These are phyloP conservation scores for Distichodus sexfasciatus DNA, from an alignment of 2,797 vertebrate genomes.

Conservation along the genomic window DNA sequence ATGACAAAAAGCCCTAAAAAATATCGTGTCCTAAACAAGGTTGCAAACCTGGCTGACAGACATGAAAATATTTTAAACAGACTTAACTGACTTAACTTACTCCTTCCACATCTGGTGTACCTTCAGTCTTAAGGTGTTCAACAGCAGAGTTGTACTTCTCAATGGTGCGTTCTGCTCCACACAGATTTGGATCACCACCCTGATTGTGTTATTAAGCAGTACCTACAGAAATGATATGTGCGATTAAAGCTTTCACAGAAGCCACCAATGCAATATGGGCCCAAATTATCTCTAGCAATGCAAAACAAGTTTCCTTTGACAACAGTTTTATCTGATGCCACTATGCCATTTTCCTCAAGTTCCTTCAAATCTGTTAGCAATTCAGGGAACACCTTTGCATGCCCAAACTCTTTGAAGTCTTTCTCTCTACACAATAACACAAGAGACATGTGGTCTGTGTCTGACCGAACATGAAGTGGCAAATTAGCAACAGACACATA, in stretches of 20 bases:
- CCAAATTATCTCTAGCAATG: too few species aligned
- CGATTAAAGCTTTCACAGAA: constrained; percentile 27
- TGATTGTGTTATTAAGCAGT: constrained; percentile 21
- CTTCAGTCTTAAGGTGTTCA: neutral
- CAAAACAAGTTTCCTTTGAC: too few species aligned
- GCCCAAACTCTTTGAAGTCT: too few species aligned
- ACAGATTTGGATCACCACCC: constrained; percentile 8
- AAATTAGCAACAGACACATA: constrained; percentile 24
- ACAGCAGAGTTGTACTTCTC: constrained; percentile 18
- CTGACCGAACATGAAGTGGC: constrained; percentile 15
- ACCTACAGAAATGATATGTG: constrained; percentile 21
- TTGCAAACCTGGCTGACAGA: neutral
- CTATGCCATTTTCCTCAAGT: too few species aligned
- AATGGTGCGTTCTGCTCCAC: constrained; percentile 6
- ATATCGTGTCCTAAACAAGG: constrained; percentile 27
- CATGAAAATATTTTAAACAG: constrained; percentile 9
- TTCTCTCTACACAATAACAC: neutral
- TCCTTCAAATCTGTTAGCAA: too few species aligned
- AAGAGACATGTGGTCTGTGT: neutral
- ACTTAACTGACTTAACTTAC: constrained; percentile 20
- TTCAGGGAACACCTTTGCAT: too few species aligned
- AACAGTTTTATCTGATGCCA: too few species aligned
- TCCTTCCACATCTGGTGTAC: neutral
- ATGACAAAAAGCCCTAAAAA: neutral
- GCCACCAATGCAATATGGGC: neutral